phyloP scores from a whole-genome alignment of 2,888 invertebrate species.

The Drosophila pseudotakahashii region DNA sequence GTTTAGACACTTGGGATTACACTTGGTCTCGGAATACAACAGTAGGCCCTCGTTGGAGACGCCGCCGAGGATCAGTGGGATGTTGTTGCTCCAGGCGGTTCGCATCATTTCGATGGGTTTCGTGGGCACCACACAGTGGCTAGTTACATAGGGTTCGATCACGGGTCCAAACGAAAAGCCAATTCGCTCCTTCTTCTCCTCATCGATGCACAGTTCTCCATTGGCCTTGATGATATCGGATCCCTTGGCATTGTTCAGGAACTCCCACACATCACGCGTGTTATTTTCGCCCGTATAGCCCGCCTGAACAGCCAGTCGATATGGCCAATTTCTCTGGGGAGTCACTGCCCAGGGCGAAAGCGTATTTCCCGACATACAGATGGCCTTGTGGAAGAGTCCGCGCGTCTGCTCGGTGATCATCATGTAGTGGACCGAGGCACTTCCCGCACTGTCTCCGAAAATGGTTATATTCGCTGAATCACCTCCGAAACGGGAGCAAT shows the following conservation, averaged over 20 bases:
- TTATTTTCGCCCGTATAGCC: conserved; percentile 81
- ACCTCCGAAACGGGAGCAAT: conserved; percentile 85
- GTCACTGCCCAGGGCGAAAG: conserved; percentile 83
- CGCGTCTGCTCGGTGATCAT: conserved; percentile 85
- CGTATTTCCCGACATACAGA: conserved; percentile 83
- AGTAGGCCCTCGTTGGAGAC: conserved; percentile 83
- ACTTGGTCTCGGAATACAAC: conserved; percentile 79
- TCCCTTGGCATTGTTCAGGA: conserved; percentile 81
- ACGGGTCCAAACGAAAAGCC: conserved; percentile 83
- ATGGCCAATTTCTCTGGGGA: conserved; percentile 81
- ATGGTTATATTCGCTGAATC: conserved; percentile 85
- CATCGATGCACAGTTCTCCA: conserved; percentile 79
- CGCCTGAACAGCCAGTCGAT: conserved; percentile 80
- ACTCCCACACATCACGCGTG: conserved; percentile 82
- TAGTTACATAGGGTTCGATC: conserved; percentile 82
- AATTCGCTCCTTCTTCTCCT: conserved; percentile 81
- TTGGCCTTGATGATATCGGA: conserved; percentile 81
- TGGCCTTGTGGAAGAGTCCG: conserved; percentile 83
- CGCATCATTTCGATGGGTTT: conserved; percentile 82
- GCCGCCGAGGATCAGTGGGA: conserved; percentile 83
- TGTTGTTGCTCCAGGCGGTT: conserved; percentile 82
- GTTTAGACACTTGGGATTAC: conserved; percentile 81
- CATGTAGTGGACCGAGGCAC: conserved; percentile 85
- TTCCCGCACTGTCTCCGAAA: conserved; percentile 86
- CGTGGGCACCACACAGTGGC: conserved; percentile 81